phyloP scores from a whole-genome alignment of 2,797 vertebrate species.

The Chelonia mydas region DNA sequence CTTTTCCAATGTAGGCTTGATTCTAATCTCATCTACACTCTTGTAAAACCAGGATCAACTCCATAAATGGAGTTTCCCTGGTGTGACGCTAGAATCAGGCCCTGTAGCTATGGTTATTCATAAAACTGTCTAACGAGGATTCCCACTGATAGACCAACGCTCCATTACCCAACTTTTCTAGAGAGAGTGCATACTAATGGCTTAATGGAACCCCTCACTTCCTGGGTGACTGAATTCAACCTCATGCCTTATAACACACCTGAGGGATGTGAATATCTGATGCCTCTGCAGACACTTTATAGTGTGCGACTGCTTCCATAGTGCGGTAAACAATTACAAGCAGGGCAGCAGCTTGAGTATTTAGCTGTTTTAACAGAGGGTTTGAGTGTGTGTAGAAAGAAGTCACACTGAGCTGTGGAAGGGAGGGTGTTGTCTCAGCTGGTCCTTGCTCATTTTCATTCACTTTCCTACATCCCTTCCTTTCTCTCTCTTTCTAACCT shows the following conservation, averaged over 20 bases:
- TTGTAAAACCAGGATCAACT: constrained; percentile 35
- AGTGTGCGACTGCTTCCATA: not conserved
- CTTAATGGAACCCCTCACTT: not conserved
- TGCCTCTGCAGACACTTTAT: not conserved
- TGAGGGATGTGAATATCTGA: not conserved
- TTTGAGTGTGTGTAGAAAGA: not conserved
- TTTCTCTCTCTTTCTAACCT: not conserved
- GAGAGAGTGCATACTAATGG: not conserved
- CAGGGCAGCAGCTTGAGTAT: not conserved
- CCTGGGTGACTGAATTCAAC: not conserved
- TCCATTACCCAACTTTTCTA: not conserved
- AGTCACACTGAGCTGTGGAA: not conserved
- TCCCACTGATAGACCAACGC: not conserved
- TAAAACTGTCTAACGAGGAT: constrained; percentile 39
- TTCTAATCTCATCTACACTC: constrained; percentile 66
- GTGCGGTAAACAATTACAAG: not conserved
- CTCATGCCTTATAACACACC: not conserved
- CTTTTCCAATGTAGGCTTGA: constrained; percentile 63
- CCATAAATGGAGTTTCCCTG: constrained; percentile 40
- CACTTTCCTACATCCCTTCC: fast-evolving
- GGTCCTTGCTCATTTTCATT: not conserved
- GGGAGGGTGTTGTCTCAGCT: fast-evolving
- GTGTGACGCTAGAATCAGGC: constrained; percentile 39
- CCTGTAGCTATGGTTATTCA: constrained; percentile 25
- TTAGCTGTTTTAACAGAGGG: not conserved